Base-by-base conservation (phyloP, 2,113 vertebrate species). In the Periophthalmus modestus region DNA sequence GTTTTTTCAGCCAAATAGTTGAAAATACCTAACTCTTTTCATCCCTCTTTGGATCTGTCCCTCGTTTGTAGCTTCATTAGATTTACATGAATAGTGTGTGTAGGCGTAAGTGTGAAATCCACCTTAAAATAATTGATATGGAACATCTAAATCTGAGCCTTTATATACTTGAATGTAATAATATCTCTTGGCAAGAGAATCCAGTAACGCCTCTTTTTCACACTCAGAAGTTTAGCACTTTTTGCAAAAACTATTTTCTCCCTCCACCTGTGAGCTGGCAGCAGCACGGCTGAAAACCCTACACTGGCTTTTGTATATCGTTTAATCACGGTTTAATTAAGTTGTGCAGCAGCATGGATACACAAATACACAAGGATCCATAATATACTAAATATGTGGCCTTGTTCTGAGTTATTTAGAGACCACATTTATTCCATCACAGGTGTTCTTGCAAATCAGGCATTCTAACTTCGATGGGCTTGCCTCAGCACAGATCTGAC, bases 101-200 rank as follows among this genome's bases (percentile, higher is more conserved):
- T 65, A 5, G 62, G 62, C 11, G 62, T 28, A 65, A 9, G 34
- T 43, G 62, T 18, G 18, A 65, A 21, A 21, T 43, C 39, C 62
- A 18, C 62, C 62, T 39, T 39, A n/a, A 43, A 65, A 65, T 65
- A 65, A 62, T 62, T 36, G 59, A 62, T 33, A 62, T 19, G 59
- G 23, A 4, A 59, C 33, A 33, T 33, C 18, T 7, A n/a, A 39
- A 12, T 65, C 34, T 21, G 34, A 39, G 14, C 28, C 6, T 62
- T 65, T 65, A 10, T 10, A 1, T n/a, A 5, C 21, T 65, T 43
- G 2, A 21, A 65, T 65, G 5, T n/a, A 11, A 13, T 39, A 65
- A 65, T 43, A 65, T 39, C 34, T 19, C 16, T 19, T 65, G 62
- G 34, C 62, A 65, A 65, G 3, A 39, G 9, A 19, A 63, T 14